Evolutionary conservation across 2,797 vertebrate species (phyloP).

Genomic region (Argyrosomus regius): DNA sequence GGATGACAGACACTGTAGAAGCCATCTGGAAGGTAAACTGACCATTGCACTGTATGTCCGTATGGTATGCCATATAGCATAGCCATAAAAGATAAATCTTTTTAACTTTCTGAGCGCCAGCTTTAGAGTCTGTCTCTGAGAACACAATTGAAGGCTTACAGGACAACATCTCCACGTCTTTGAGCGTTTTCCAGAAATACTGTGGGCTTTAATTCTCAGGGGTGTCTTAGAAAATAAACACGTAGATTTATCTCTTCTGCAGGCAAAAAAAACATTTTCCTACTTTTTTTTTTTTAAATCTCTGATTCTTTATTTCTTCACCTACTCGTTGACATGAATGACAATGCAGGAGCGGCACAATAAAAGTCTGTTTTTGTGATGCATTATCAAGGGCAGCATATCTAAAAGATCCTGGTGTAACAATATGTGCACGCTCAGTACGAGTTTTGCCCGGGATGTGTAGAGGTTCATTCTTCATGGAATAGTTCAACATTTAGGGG

Average conservation of each 20-base stretch:
- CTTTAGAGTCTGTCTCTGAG: slow-evolving; percentile 22
- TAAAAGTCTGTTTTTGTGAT: not conserved
- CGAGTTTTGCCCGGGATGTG: too few species aligned
- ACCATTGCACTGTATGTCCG: slow-evolving; percentile 12
- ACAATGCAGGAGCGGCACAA: not conserved
- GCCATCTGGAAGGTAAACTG: slow-evolving; percentile 37
- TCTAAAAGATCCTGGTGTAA: not conserved
- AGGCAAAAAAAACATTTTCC: slow-evolving; percentile 19
- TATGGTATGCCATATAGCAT: not conserved
- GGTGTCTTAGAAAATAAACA: slow-evolving; percentile 40
- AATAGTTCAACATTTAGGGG: too few species aligned
- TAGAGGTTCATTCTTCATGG: too few species aligned
- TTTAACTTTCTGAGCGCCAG: not conserved
- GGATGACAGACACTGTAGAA: slow-evolving; percentile 18
- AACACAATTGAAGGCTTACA: slow-evolving; percentile 12
- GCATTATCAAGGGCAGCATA: not conserved
- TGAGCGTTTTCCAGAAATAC: slow-evolving; percentile 37
- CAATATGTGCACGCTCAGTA: not conserved
- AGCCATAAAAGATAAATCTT: slow-evolving; percentile 4
- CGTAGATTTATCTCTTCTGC: slow-evolving; percentile 24
- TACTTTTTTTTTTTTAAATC: not conserved
- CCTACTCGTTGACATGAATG: not conserved
- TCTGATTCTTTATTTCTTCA: slow-evolving; percentile 16
- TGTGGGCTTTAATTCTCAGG: slow-evolving; percentile 40
- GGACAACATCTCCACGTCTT: slow-evolving; percentile 9